Percentiles rank a stretch among this genome's conserved stretches.
Evolutionary conservation across 1,140 invertebrate species (phyloP).

Genomic region (Pemphigus obesinymphae): DNA sequence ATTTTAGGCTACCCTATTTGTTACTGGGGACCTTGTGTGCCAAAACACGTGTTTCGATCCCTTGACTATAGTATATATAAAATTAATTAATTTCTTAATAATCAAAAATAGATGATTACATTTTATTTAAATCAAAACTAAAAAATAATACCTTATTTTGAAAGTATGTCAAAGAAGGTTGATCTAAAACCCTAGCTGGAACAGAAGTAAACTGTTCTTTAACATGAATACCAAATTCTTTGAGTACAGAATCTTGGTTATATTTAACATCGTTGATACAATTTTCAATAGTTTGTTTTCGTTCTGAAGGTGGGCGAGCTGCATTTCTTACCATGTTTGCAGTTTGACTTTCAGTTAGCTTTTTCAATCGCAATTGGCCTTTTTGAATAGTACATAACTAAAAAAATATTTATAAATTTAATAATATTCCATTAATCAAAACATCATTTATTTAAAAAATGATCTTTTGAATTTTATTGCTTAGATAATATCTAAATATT

Average conservation of each 20-base stretch:
- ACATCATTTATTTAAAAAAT: neutral
- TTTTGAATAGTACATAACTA: slow-evolving; percentile 29
- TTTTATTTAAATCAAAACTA: neutral
- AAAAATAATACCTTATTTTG: neutral
- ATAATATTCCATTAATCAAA: neutral
- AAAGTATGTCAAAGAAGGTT: slow-evolving; percentile 56
- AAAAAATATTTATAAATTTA: neutral
- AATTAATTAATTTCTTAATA: too few relatives aligned
- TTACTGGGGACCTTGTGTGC: too few relatives aligned
- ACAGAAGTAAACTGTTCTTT: slow-evolving; percentile 55
- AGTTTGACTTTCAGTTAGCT: slow-evolving; percentile 59
- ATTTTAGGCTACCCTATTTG: too few relatives aligned
- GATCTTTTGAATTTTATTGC: neutral
- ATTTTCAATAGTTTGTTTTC: slow-evolving; percentile 62
- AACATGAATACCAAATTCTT: slow-evolving; percentile 60
- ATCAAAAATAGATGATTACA: neutral
- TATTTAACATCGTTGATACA: slow-evolving; percentile 52
- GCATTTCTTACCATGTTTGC: slow-evolving; percentile 60
- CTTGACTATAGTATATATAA: too few relatives aligned
- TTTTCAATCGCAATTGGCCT: slow-evolving; percentile 59
- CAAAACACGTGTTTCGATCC: too few relatives aligned
- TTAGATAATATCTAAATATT: too few relatives aligned
- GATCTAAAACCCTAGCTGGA: slow-evolving; percentile 55
- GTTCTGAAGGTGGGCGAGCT: slow-evolving; percentile 57
- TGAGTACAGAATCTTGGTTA: slow-evolving; percentile 53